Percentiles rank a stretch among this genome's conserved stretches.
Conservation (phyloP, 2,888 invertebrate species). For the Papilio protenor region DNA sequence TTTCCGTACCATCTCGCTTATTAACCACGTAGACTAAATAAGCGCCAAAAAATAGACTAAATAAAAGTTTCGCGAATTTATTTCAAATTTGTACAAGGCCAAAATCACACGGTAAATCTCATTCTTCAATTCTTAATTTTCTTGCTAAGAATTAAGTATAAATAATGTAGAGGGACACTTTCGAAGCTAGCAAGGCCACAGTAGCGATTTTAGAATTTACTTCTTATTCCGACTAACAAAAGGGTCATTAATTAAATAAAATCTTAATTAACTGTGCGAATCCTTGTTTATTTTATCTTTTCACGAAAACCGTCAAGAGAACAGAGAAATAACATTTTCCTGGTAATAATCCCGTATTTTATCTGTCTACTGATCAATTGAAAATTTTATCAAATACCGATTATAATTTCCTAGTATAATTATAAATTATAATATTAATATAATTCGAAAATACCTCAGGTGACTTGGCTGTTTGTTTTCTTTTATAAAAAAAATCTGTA, state of each 20-base stretch:
- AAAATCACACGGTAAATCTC: background rate
- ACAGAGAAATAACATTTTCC: background rate
- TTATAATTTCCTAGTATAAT: background rate
- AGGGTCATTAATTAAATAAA: background rate
- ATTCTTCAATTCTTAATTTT: background rate
- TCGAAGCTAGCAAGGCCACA: background rate
- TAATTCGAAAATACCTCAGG: background rate
- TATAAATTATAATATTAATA: background rate
- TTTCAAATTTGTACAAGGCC: background rate
- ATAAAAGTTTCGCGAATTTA: background rate
- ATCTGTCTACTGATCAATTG: background rate
- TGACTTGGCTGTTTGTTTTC: conserved; percentile 39
- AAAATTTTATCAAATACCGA: background rate
- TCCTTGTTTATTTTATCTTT: conserved; percentile 4
- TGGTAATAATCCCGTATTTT: background rate
- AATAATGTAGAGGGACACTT: background rate
- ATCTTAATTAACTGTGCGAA: background rate
- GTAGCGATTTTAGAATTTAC: background rate
- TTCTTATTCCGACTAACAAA: background rate
- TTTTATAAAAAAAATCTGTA: conserved; percentile 44
- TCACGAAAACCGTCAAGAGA: background rate
- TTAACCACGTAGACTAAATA: conserved; percentile 15
- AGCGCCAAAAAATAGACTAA: conserved; percentile 12
- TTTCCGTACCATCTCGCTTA: background rate
- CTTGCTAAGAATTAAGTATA: background rate